Evolutionary conservation across 1,140 invertebrate genomes (phyloP), one percentile per base, ranked within the genome.

Genomic region (Drosophila ercepeae): DNA sequence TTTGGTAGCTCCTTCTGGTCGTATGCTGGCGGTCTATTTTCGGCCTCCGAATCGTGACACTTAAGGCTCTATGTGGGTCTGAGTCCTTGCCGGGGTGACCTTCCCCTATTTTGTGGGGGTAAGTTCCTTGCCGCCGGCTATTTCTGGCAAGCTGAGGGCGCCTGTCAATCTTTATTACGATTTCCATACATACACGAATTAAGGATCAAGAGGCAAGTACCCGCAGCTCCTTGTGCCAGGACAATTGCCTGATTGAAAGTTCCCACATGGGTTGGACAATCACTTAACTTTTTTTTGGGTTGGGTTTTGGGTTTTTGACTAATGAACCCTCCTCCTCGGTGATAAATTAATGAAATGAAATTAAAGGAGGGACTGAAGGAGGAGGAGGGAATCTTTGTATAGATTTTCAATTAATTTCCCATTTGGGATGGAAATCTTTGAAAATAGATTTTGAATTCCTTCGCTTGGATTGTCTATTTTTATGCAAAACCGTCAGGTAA

Each of bases 401-500:
- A 23, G 14, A 49, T 36, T 49, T 36, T 48, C 63, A 67, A 72
- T 68, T 34, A 76, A 45, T 44, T 52, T 36, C 25, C 65, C 34
- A 64, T 71, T 64, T 64, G 45, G 51, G 49, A 42, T 69, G 46
- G 18, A 53, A 60, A 64, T 75, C 23, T 23, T 19, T 39, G n/a
- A 46, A 64, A 42, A 67, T 9, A 39, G 11, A 29, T 36, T 23
- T 16, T 44, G 25, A 67, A 32, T 44, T 5, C 1, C 14, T 34
- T 32, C 25, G 9, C 13, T 25, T 25, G 36, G 9, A n/a, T 25
- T 25, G 36, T 86, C 82, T 86, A 88, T 86, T 86, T 88, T 58
- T 88, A 88, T 81, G 81, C 73, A 86, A 86, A 84, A 74, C 60
- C 72, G 72, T 68, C 81, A 75, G 57, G 50, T 63, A 59, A 76